phyloP scores from a whole-genome alignment of 2,113 vertebrate species.

The Nestor notabilis region DNA sequence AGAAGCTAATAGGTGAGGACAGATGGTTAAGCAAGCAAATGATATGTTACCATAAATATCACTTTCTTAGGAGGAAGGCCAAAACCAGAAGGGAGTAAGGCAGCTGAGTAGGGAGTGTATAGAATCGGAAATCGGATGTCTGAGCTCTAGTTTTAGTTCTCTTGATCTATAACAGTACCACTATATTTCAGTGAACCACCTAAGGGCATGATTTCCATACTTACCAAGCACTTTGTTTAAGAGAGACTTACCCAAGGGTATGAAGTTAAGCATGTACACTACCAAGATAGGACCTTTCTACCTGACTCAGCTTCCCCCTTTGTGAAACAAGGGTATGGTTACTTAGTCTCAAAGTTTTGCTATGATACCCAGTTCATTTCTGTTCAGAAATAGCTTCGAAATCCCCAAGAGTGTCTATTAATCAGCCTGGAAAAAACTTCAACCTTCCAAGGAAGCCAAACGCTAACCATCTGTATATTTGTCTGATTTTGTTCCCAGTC shows the following conservation, averaged over 20 bases:
- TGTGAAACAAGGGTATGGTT: background rate
- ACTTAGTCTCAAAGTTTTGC: background rate
- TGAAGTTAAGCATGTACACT: background rate
- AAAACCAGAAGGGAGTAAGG: background rate
- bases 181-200: background rate
- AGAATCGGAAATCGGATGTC: background rate
- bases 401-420: background rate
- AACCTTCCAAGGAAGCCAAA: background rate
- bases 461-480: background rate
- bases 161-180: background rate
- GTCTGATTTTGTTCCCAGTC: background rate
- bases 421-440: background rate
- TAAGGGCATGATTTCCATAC: background rate
- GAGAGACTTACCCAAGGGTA: background rate
- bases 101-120: background rate
- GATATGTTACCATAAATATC: background rate
- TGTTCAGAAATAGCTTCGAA: background rate
- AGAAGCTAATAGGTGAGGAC: background rate
- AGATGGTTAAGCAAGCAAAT: background rate
- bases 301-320: background rate
- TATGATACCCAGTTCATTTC: background rate
- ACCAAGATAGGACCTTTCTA: background rate
- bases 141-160: background rate
- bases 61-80: background rate
- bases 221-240: background rate